Evolutionary conservation across 1,140 invertebrate species (phyloP), one percentile per base, ranked within the genome.

Genomic region (Spodoptera litura): DNA sequence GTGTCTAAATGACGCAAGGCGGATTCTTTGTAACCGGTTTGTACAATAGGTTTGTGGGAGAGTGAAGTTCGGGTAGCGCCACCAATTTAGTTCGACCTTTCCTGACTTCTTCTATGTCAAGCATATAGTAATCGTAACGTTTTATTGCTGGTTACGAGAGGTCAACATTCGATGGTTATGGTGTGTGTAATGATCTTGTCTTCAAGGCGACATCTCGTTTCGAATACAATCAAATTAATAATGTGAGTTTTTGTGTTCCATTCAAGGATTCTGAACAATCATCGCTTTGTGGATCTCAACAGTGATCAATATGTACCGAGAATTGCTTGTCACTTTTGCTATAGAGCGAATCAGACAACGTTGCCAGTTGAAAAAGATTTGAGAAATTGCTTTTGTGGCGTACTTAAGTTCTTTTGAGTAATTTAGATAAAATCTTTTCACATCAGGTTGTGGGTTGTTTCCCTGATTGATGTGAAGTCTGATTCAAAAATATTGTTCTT

Each of bases 151-250:
- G 27, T 55, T 31, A 64, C 20, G 62, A 53, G 78, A 81, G 83
- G 53, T 85, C 86, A 85, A 71, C 66, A 78, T 78, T 78, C 31
- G 71, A 44, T 89, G 89, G 87, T 85, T 79, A 78, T 79, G 44
- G 79, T 85, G 81, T 83, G 80, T 84, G 79, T 84, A 81, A 80
- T 83, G 78, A 87, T 84, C 82, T 85, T 89, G 87, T 88, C 85
- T 83, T 88, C 87, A 88, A 91, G 86, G 90, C 84, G 85, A 92
- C 91, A 90, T 91, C 88, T 89, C 85, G 88, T 88, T 88, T 88
- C 77, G 85, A 85, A 87, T 85, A 90, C 87, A 89, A 93, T 89
- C 87, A 90, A 89, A 91, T 88, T 88, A 86, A 89, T 89, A 89
- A 91, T 88, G 84, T 85, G 82, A 83, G 83, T 92, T 91, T 91